Base-by-base conservation (phyloP, 2,888 invertebrate species). In the Acrobasis consociella region DNA sequence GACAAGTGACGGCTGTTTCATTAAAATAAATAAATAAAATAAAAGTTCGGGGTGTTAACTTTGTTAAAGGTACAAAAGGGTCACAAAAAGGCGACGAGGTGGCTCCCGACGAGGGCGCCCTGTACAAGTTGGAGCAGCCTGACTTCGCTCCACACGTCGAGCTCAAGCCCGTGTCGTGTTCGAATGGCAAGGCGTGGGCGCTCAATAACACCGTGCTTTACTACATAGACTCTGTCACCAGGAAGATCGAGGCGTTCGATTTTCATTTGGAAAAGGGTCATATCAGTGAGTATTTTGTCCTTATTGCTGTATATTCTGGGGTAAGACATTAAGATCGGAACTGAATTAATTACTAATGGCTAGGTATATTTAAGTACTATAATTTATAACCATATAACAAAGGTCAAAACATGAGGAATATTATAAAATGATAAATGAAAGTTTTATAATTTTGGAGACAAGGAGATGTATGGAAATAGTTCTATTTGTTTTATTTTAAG, bases 151-250 rank as follows among this genome's bases (percentile, higher is more conserved):
- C 76, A 2, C 58, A 60, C 53, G 67, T 70, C 22, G 71, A 70
- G 46, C 69, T 76, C 10, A 72, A 69, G 10, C 73, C 77, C 2
- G 93, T 95, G 9, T 89, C 93, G 37, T 93, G 95, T 58, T 95
- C 96, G 53, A 96, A 96, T 73, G 96, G 96, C 0, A 76, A 96
- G 17, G 93, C 93, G 7, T 96, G 96, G 96, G 94, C 93, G 51
- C 76, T 82, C 8, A 93, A 94, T 70, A 84, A 69, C 60, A 62
- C 91, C 52, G 89, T 91, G 49, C 89, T 96, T 81, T 96, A 94
- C 80, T 96, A 94, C 81, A 95, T 95, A 52, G 96, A 96, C 77
- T 94, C 95, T 0, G 84, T 90, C 8, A 62, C 49, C n/a, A 62
- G 9, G 38, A 89, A 93, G 71, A 88, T 96, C 13, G 93, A 89